Evolutionary conservation across 2,888 invertebrate species (phyloP), one percentile per base, ranked within the genome.

Genomic region (Pristionchus entomophagus): DNA sequence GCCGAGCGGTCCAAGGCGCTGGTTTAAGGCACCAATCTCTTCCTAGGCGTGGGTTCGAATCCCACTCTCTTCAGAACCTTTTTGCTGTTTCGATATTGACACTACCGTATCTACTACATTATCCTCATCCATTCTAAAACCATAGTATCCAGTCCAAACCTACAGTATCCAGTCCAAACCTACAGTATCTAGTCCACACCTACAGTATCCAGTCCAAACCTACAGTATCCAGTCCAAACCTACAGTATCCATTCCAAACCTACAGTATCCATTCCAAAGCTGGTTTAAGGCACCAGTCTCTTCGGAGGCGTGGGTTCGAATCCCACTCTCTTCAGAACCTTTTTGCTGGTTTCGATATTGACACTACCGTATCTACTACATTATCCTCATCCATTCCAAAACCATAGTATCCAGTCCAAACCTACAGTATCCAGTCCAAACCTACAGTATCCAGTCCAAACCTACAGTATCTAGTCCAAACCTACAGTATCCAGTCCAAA

Each of bases 251-350:
- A n/a, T n/a, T n/a, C n/a, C n/a, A n/a, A n/a, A n/a, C n/a, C n/a
- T n/a, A n/a, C n/a, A n/a, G n/a, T n/a, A n/a, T n/a, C n/a, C n/a
- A n/a, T n/a, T n/a, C n/a, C n/a, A n/a, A n/a, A n/a, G 96, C 96
- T 96, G 96, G 96, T 96, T 96, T 96, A 96, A 96, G 96, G 96
- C 96, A 96, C 96, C 96, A 96, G 96, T 96, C 96, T 96, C 96
- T 95, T 96, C 96, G 96, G 93, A 91, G 96, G 96, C 96, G 96
- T 96, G 96, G 96, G 96, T 96, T 96, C 96, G 96, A 96, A 96
- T 96, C 96, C 96, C 96, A 96, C 96, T 87, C 86, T 87, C 86
- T 51, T 87, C 87, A 87, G 86, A 6, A 81, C 29, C 32, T 29
- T 77, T 77, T 77, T 77, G 77, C 77, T 12, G n/a, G 49, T n/a